These are phyloP conservation scores for Pachypeltis micranthus DNA, from an alignment of 1,140 invertebrate species.

Conservation along the genomic window DNA sequence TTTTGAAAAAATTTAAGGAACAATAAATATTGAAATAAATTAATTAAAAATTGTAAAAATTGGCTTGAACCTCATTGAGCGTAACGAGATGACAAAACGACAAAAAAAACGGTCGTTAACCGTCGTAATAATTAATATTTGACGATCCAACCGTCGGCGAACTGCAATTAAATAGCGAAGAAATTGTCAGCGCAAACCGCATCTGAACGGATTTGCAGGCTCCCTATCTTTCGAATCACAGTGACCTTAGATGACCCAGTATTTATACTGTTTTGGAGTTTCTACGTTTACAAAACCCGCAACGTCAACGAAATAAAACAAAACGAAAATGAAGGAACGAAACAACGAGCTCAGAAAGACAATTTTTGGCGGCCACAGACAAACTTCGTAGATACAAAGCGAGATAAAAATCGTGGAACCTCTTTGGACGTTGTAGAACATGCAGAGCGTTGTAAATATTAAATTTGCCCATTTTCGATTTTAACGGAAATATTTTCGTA, in stretches of 20 bases:
- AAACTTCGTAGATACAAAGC: too few species aligned
- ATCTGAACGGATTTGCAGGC: neutral
- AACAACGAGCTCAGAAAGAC: too few species aligned
- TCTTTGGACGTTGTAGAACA: too few species aligned
- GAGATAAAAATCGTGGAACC: too few species aligned
- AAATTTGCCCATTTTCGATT: too few species aligned
- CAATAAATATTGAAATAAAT: too few species aligned
- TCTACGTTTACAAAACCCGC: neutral
- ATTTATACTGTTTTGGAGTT: neutral
- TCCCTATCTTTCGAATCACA: neutral
- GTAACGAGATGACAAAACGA: neutral
- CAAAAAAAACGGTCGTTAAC: neutral
- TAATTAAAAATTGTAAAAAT: neutral
- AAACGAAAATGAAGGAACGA: too few species aligned
- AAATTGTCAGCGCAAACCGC: neutral
- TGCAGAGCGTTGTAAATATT: too few species aligned
- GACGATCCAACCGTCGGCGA: neutral
- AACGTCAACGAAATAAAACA: too few species aligned
- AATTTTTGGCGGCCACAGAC: too few species aligned
- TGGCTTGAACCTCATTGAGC: neutral
- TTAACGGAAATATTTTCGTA: too few species aligned
- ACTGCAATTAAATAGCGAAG: neutral
- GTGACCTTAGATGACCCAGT: slow-evolving; percentile 7
- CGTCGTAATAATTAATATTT: neutral
- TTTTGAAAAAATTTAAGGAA: too few species aligned